Percentiles rank a stretch among this genome's conserved stretches.
Evolutionary conservation across 2,888 invertebrate species (phyloP).

Genomic region (Synergus itoensis): DNA sequence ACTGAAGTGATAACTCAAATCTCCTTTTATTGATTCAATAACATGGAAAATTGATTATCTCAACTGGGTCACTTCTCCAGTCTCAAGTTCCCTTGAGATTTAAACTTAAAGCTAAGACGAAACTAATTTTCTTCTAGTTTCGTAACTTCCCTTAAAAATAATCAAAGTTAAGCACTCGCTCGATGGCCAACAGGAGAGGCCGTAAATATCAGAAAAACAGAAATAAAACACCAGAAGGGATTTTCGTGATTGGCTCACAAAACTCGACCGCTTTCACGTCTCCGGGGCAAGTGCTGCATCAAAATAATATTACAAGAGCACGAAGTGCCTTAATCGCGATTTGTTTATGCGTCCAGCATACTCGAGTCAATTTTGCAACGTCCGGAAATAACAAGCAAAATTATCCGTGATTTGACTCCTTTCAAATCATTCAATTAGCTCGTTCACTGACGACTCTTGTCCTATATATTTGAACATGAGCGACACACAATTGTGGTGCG

Average conservation of each 20-base stretch:
- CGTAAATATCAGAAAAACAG: conserved; percentile 20
- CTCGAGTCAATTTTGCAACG: conserved; percentile 9
- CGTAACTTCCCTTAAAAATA: conserved; percentile 3
- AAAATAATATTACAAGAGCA: conserved; percentile 34
- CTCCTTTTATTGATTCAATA: background rate
- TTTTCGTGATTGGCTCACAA: conserved; percentile 38
- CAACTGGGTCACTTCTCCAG: background rate
- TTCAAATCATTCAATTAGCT: too few species aligned
- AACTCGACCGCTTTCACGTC: conserved; percentile 37
- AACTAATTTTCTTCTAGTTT: conserved; percentile 25
- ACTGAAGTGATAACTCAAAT: background rate
- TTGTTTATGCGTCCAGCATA: conserved; percentile 29
- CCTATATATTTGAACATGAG: too few species aligned
- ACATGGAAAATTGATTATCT: background rate
- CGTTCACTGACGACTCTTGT: too few species aligned
- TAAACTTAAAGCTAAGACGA: background rate
- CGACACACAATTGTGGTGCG: too few species aligned
- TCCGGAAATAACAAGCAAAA: conserved; percentile 21
- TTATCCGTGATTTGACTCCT: background rate
- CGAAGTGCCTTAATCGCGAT: conserved; percentile 33
- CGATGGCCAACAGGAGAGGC: background rate
- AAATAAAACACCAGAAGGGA: conserved; percentile 30
- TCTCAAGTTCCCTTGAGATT: background rate
- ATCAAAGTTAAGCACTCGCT: conserved; percentile 5
- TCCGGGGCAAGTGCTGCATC: conserved; percentile 30